A percentile compares a stretch with the other conserved stretches of the same genome.
These are phyloP conservation scores for Heteronetta atricapilla DNA, from an alignment of 2,113 vertebrate genomes.

Conservation along the genomic window DNA sequence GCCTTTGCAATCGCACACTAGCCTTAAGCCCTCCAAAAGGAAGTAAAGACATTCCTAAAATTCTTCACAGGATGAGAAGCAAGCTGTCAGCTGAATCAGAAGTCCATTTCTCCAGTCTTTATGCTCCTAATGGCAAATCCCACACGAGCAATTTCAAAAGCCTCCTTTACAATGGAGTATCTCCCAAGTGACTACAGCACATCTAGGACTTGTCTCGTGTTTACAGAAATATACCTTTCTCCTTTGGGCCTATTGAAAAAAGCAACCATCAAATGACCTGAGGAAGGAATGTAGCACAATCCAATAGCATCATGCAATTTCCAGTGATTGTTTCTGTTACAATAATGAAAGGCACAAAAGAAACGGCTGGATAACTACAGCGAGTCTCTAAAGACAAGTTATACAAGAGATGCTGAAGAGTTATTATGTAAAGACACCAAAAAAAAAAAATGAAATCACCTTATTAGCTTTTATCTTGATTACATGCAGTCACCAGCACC, in stretches of 20 bases:
- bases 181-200: conserved; percentile 11
- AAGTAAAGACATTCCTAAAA: conserved; percentile 72
- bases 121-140: conserved; percentile 26
- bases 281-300: conserved; percentile 61
- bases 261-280: conserved; percentile 27
- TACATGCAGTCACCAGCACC: background rate
- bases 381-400: conserved; percentile 39
- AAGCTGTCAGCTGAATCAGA: conserved; percentile 41
- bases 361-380: background rate
- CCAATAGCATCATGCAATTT: conserved; percentile 55
- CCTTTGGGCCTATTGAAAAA: conserved; percentile 49
- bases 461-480: conserved; percentile 22
- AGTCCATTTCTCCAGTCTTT: conserved; percentile 37
- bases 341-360: conserved; percentile 28
- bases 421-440: background rate
- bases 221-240: conserved; percentile 62
- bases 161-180: conserved; percentile 39
- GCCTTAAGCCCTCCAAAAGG: conserved; percentile 53
- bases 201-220: conserved; percentile 24
- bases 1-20: conserved; percentile 18
- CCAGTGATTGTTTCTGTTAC: conserved; percentile 67
- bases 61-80: conserved; percentile 61
- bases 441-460: background rate
- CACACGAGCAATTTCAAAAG: conserved; percentile 43
- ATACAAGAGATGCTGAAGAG: conserved; percentile 34